Percentiles rank a stretch among this genome's conserved stretches.
These are phyloP conservation scores for Felis chaus DNA, from an alignment of 2,113 vertebrate species.

Conservation along the genomic window DNA sequence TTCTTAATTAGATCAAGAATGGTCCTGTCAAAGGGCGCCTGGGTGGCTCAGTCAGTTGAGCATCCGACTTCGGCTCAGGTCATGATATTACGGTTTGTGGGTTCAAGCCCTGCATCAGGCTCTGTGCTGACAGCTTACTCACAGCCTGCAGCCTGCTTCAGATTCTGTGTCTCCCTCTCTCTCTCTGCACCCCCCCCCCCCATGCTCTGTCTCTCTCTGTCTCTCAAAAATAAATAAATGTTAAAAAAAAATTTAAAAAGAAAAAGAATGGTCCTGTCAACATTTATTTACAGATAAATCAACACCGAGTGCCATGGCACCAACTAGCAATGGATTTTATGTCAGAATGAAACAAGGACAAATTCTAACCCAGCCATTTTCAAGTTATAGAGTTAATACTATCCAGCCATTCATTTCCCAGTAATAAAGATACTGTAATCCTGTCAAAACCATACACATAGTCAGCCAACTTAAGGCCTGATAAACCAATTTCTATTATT, in stretches of 20 bases:
- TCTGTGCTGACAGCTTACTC: no score
- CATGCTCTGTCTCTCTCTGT: no score
- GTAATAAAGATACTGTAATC: background rate
- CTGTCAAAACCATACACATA: background rate
- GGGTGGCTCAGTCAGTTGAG: no score
- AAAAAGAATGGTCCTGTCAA: background rate
- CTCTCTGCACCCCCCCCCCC: no score
- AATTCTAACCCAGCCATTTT: conserved; percentile 17
- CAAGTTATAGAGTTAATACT: background rate
- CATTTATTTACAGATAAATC: background rate
- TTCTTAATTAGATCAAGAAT: background rate
- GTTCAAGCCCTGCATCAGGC: no score
- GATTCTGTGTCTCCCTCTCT: no score
- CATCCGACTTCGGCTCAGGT: no score
- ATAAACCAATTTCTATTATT: background rate
- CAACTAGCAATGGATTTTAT: background rate
- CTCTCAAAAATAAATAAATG: no score
- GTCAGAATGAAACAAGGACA: background rate
- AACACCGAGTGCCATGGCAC: background rate
- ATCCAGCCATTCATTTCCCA: background rate
- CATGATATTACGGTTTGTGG: no score
- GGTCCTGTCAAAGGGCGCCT: background rate
- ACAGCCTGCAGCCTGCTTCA: no score
- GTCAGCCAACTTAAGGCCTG: background rate
- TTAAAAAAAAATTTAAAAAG: no score